Base-by-base conservation (phyloP, 2,888 invertebrate species). In the Drosophila eohydei region DNA sequence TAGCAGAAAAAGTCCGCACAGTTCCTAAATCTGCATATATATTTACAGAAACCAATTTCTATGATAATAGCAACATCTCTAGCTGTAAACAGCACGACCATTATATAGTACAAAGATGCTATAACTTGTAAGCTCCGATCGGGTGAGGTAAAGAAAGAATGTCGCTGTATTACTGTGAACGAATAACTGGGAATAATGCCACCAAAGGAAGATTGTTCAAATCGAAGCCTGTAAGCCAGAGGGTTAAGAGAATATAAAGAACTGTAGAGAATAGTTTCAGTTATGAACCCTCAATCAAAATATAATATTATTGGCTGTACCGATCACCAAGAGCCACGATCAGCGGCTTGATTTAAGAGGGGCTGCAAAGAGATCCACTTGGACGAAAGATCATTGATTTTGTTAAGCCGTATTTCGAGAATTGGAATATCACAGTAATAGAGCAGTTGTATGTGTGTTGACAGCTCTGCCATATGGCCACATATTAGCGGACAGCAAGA, bases 181-280 rank as follows among this genome's bases (percentile, higher is more conserved):
- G 0, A 0, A 30, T 28, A 32, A 9, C 43, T 56, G 14, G 74
- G 43, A 8, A 68, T 4, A 5, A 66, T n/a, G 7, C 52, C 59
- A 12, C 78, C 74, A 1, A 56, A 57, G 4, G 59, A 40, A 2
- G 67, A 9, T 9, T n/a, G 32, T 40, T 78, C 78, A 16, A 65
- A 28, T 7, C 38, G 2, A 6, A 65, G 36, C 14, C 65, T 65
- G 44, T 4, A 26, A n/a, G 7, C 2, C 14, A 28, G 4, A 30
- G 8, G 5, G 16, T 9, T 7, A 7, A 46, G 3, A 14, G 5
- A n/a, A 16, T 11, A 32, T 32, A 32, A 50, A 16, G 30, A 32
- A 1, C 21, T 21, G 21, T 21, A 21, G 21, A 21, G 21, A 21
- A 21, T 21, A 21, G 21, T 1, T 21, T 21, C 21, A 21, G 1